Conservation (phyloP, 2,797 vertebrate species). For the Buceros bicornis region DNA sequence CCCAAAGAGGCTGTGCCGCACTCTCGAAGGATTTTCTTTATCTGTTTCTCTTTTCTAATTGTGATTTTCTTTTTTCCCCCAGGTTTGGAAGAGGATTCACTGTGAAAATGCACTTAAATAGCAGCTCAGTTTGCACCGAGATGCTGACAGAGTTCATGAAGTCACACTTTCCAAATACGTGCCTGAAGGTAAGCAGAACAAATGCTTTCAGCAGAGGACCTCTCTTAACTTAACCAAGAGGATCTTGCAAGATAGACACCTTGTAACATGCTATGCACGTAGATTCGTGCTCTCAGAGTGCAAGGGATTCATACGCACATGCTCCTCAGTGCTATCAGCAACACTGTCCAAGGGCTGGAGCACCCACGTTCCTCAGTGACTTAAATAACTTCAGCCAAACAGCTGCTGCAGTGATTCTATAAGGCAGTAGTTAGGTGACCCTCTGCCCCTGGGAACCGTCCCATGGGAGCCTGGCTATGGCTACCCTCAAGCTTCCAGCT, state of each 20-base stretch:
- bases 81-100: constrained; percentile 98
- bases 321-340: background rate
- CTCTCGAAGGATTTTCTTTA: background rate
- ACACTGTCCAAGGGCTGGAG: background rate
- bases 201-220: background rate
- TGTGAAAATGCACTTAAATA: constrained; percentile 94
- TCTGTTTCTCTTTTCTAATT: constrained; percentile 34
- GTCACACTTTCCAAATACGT: constrained; percentile 89
- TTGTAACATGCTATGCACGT: background rate
- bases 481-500: background rate
- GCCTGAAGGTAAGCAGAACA: constrained; percentile 89
- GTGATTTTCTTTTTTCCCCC: constrained; percentile 1
- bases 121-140: constrained; percentile 81
- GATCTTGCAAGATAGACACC: background rate
- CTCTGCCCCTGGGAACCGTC: background rate
- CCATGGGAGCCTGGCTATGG: background rate
- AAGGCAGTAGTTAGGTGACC: background rate
- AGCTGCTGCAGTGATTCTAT: background rate
- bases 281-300: background rate
- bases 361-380: background rate
- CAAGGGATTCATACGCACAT: background rate
- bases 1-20: background rate
- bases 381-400: background rate
- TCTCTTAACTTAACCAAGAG: background rate
- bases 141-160: constrained; percentile 92